phyloP scores from a whole-genome alignment of 2,113 vertebrate species.

The Hippoglossus stenolepis region DNA sequence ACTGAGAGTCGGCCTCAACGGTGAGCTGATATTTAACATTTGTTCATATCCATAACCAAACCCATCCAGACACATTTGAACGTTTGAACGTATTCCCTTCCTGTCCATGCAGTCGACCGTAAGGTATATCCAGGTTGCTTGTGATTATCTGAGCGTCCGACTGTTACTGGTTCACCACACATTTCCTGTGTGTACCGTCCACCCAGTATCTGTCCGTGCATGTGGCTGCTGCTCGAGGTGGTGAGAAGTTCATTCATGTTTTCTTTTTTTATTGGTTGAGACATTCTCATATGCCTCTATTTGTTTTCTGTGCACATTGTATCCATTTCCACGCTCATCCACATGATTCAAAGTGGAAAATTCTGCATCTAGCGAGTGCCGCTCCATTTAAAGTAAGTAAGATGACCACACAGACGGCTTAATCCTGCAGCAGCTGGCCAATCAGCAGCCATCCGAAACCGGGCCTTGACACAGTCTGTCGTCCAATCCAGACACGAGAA shows the following conservation, averaged over 20 bases:
- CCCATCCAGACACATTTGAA: conserved; percentile 1
- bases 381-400: conserved; percentile 16
- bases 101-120: conserved; percentile 16
- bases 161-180: neutral
- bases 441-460: conserved; percentile 5
- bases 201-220: conserved; percentile 12
- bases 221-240: conserved; percentile 9
- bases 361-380: neutral
- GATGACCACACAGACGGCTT: conserved; percentile 18
- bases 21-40: neutral
- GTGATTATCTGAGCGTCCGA: conserved; percentile 35
- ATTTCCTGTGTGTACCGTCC: conserved; percentile 1
- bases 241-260: neutral
- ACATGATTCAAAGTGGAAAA: conserved; percentile 21
- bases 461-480: conserved; percentile 4
- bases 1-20: neutral
- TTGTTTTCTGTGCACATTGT: neutral
- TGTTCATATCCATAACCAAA: conserved; percentile 28
- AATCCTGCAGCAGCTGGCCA: conserved; percentile 38
- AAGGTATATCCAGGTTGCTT: conserved; percentile 30
- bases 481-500: conserved; percentile 56
- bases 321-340: conserved; percentile 10
- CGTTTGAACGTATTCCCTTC: conserved; percentile 9
- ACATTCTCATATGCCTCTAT: conserved; percentile 7
- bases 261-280: neutral